phyloP scores from a whole-genome alignment of 1,140 invertebrate genomes.

The Phortica variegata region DNA sequence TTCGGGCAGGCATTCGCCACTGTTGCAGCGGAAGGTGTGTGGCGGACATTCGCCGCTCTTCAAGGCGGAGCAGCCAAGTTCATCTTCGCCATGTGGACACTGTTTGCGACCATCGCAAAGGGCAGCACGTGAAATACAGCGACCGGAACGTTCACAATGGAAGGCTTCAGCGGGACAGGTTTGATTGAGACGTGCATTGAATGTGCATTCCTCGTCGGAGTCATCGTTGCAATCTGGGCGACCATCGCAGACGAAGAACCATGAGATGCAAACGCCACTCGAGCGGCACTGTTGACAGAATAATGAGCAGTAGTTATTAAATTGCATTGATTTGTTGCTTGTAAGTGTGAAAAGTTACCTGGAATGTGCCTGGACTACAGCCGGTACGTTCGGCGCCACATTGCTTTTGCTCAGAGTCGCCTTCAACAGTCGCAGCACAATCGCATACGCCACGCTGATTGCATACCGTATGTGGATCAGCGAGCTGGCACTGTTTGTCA shows the following conservation, averaged over 20 bases:
- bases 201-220: conserved; percentile 76
- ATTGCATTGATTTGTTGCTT: not conserved
- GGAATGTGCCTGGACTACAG: conserved; percentile 81
- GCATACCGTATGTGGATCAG: conserved; percentile 77
- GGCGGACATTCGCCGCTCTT: conserved; percentile 70
- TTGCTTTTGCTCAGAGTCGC: conserved; percentile 45
- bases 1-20: conserved; percentile 81
- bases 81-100: conserved; percentile 80
- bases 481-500: conserved; percentile 75
- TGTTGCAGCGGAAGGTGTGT: conserved; percentile 77
- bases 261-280: conserved; percentile 82
- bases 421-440: conserved; percentile 60
- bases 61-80: conserved; percentile 68
- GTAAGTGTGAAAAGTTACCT: conserved; percentile 61
- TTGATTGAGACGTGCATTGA: conserved; percentile 44
- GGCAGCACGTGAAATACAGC: conserved; percentile 73
- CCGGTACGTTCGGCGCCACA: conserved; percentile 74
- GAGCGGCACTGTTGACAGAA: conserved; percentile 65
- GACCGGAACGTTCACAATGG: conserved; percentile 64
- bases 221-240: conserved; percentile 69
- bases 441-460: conserved; percentile 75
- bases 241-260: conserved; percentile 93
- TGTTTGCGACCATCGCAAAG: conserved; percentile 77
- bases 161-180: conserved; percentile 62
- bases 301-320: not conserved